Evolutionary conservation across 2,113 vertebrate genomes (phyloP), one percentile per base, ranked within the genome.

Genomic region (Morone chrysops): DNA sequence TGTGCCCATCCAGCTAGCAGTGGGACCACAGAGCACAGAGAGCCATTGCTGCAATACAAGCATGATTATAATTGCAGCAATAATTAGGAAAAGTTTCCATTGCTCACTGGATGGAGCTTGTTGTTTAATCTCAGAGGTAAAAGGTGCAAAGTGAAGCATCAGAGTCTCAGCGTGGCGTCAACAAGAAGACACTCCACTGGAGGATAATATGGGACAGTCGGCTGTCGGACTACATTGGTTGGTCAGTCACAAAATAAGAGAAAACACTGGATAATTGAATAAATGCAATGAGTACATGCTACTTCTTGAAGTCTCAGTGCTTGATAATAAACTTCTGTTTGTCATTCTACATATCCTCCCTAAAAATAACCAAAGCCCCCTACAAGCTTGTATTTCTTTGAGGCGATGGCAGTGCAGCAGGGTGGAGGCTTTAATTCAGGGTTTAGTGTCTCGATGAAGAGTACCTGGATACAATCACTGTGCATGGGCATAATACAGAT

Each of bases 21-120:
- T 83, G 84, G 86, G 83, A 83, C 80, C 70, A 84, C 82, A 56
- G 65, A 82, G 78, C 78, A 63, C 83, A 80, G 70, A 83, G 89
- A 88, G 87, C 36, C 75, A 45, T 17, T 63, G 59, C 84, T 83
- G 87, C 81, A 50, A 75, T 75, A 91, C 82, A 69, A 71, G 80
- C 79, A 80, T 92, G 90, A 94, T 95, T 94, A 88, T 94, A 91
- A 95, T 95, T 94, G 91, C 75, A 16, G 80, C 59, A 91, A 87
- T 93, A 93, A 94, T 94, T 92, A 91, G 83, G 31, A 90, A 90
- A 93, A 88, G 86, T 91, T 92, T 82, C 75, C 54, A 69, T 80
- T 73, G 62, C 81, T 85, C 88, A 54, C 62, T 75, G 83, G 76
- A 87, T 91, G 87, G 50, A 82, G 88, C 59, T 85, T 85, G 79